phyloP scores from a whole-genome alignment of 2,888 invertebrate genomes.

The Ecliptopera silaceata region DNA sequence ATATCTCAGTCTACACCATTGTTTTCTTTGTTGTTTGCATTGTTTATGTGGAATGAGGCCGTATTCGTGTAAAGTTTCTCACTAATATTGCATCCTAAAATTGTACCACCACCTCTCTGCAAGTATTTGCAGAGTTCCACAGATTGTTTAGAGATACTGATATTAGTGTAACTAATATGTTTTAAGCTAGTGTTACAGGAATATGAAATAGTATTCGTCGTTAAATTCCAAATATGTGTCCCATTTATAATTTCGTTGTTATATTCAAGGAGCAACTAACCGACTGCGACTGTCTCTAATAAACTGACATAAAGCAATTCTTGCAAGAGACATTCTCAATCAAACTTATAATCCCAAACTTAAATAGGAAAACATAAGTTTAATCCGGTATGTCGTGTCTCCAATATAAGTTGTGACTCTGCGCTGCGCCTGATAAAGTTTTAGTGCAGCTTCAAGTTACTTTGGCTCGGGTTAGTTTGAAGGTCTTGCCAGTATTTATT shows the following conservation, averaged over 20 bases:
- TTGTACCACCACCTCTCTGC: not conserved
- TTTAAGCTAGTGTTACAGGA: too few species aligned
- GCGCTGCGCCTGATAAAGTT: constrained; percentile 26
- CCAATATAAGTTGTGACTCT: constrained; percentile 21
- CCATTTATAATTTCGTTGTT: not conserved
- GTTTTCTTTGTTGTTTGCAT: constrained; percentile 35
- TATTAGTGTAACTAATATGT: too few species aligned
- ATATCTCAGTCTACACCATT: constrained; percentile 37
- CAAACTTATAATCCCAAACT: constrained; percentile 45
- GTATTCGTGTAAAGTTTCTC: constrained; percentile 4
- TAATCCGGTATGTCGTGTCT: constrained; percentile 36
- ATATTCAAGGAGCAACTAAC: constrained; percentile 9
- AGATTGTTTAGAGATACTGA: too few species aligned
- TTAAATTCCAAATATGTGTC: constrained; percentile 9
- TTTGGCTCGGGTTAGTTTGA: constrained; percentile 18
- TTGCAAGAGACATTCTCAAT: constrained; percentile 33
- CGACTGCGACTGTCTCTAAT: not conserved
- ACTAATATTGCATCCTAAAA: not conserved
- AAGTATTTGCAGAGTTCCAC: not conserved
- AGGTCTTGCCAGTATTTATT: constrained; percentile 16
- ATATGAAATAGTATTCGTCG: too few species aligned
- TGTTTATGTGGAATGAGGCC: constrained; percentile 22
- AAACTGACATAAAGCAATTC: constrained; percentile 20
- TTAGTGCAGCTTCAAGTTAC: constrained; percentile 23
- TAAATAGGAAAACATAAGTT: constrained; percentile 50